Base-by-base conservation (phyloP, 2,888 invertebrate species). In the Cyrtodaria siliqua region DNA sequence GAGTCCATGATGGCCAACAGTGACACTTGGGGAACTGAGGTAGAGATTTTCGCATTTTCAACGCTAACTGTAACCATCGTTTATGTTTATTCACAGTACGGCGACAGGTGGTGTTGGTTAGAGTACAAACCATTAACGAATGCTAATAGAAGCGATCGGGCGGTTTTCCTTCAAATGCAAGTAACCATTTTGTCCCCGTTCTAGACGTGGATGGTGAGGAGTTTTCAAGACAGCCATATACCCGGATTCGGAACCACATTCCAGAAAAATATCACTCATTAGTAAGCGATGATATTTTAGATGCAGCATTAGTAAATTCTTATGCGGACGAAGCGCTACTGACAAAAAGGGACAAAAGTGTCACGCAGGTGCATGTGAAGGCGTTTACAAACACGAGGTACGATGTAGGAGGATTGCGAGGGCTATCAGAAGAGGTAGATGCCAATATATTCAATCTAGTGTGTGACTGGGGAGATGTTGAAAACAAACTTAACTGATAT, bases 371-470 rank as follows among this genome's bases (percentile, higher is more conserved):
- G 18, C 27, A 55, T 55, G 55, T 55, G 55, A 55, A 55, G 29
- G 55, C 55, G 8, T 55, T 29, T 55, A 55, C 49, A 29, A 61
- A 61, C 61, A 50, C 61, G 61, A 27, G 6, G 20, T 61, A 61
- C 61, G 18, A 61, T 61, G 61, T 61, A 61, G 49, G 33, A 33
- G 49, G 61, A 50, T 33, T 61, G 29, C 33, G 49, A n/a, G 27
- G 27, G 61, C 18, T 60, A 29, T 49, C 27, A 33, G 27, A 27
- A 61, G 29, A 29, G 61, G 20, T 61, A 33, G 53, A 55, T 62
- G 62, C 52, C 20, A 63, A 53, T 42, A 42, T 63, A 40, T 62
- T 63, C 55, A 53, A 52, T 63, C 23, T 63, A 63, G 63, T 63
- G 23, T 53, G 63, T n/a, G 63, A 63, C 63, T 63, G 53, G 53